Base-by-base conservation (phyloP, 2,888 invertebrate genomes). In the Volucella zonaria region DNA sequence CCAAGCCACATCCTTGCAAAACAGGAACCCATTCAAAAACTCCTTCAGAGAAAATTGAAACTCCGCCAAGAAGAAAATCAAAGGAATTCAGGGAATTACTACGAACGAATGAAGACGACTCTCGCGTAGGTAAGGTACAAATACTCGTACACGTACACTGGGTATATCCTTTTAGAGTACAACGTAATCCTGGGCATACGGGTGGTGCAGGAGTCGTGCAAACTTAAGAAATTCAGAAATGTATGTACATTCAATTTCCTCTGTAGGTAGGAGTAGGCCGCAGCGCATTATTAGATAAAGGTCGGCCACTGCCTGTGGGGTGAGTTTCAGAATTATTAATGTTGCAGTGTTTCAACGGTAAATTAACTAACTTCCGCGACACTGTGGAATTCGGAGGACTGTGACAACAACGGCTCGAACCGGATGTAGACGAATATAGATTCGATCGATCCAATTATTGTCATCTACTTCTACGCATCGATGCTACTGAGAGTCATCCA, bases 361-460 rank as follows among this genome's bases (percentile, higher is more conserved):
- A 80, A 85, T 85, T 85, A 85, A 85, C 81, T 77, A 73, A 81
- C 85, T 81, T 81, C 77, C 76, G 85, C 85, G 81, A 45, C 67
- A 77, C 38, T 11, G 45, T 31, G 74, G 70, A 66, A 74, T 79
- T 54, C 49, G 31, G 49, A 74, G 12, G 61, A 66, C 58, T 56
- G 49, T 4, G 45, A 31, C 42, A 38, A 54, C 40, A 2, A 59
- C 76, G 2, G 2, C 18, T 23, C 18, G 18, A 23, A 81, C 85
- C 81, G 85, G 85, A 85, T 85, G 81, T 80, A 15, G 58, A 31
- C 31, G 3, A 4, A 68, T 71, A 51, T 70, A 67, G 64, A 23
- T 73, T 85, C 76, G 62, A 85, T 85, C 80, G 80, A 85, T 85
- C 81, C 80, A 85, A 85, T 85, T 85, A 85, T 85, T 81, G 77